These are phyloP conservation scores for Sminthurides bifidus DNA, from an alignment of 1,140 invertebrate species.

Conservation along the genomic window DNA sequence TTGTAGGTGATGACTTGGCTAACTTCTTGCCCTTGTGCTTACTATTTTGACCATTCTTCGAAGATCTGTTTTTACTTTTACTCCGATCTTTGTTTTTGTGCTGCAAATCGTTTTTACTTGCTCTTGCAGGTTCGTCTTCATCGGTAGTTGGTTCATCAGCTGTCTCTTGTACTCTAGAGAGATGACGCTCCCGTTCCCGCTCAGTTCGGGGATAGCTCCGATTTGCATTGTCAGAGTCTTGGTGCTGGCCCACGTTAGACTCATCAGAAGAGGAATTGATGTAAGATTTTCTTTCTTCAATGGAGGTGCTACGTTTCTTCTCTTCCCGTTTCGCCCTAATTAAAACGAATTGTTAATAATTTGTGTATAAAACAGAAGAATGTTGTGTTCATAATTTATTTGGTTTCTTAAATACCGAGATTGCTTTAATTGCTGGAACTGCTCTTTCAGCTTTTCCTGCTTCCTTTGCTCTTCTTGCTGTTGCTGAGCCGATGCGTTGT, in stretches of 20 bases:
- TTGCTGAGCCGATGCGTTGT: constrained; percentile 64
- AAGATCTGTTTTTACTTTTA: background rate
- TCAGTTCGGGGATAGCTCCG: background rate
- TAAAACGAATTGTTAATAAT: background rate
- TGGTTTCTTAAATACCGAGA: constrained; percentile 41
- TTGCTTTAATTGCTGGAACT: constrained; percentile 77
- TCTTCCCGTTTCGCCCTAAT: constrained; percentile 62
- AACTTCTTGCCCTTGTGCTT: constrained; percentile 10
- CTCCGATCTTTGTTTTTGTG: background rate
- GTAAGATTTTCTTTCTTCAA: constrained; percentile 52
- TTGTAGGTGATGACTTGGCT: constrained; percentile 10
- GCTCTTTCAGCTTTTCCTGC: constrained; percentile 72
- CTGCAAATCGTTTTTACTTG: constrained; percentile 5
- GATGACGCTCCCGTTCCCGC: constrained; percentile 1
- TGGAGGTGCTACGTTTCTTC: constrained; percentile 73
- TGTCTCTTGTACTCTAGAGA: background rate
- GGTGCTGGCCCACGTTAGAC: constrained; percentile 2
- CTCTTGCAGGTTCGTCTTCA: constrained; percentile 11
- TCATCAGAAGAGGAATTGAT: constrained; percentile 23
- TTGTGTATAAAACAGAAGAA: background rate
- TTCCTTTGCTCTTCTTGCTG: constrained; percentile 74
- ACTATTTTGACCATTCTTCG: background rate
- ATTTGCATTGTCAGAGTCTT: constrained; percentile 21
- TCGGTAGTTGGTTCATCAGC: constrained; percentile 3
- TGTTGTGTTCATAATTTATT: background rate